Conservation (phyloP, 2,797 vertebrate species). For the Agapornis canus region DNA sequence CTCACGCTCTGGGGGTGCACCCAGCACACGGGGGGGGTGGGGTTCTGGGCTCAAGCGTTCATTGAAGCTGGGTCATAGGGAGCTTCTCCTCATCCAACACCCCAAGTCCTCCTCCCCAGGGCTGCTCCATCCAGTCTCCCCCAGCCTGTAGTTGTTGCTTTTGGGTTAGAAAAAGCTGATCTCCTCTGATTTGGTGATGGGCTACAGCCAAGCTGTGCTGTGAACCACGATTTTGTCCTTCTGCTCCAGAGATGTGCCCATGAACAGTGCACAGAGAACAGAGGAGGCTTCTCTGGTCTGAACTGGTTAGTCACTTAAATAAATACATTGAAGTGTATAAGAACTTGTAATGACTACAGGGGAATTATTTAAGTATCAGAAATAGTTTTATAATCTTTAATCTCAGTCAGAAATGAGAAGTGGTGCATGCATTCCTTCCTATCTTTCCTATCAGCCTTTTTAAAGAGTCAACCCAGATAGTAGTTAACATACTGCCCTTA, state of each 20-base stretch:
- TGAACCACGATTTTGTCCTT: accelerated
- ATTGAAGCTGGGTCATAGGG: not conserved
- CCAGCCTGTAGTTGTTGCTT: not conserved
- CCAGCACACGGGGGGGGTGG: not conserved
- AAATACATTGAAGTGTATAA: not conserved
- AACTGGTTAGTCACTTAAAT: not conserved
- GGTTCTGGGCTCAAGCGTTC: not conserved
- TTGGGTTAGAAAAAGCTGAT: not conserved
- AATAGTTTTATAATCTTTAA: slow-evolving; percentile 8
- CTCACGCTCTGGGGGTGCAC: not conserved
- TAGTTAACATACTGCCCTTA: not conserved
- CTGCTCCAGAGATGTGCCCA: accelerated
- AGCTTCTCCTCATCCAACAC: not conserved
- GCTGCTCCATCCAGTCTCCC: not conserved
- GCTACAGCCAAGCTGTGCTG: not conserved
- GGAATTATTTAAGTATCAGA: not conserved
- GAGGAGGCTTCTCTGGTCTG: not conserved
- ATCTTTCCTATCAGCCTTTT: not conserved
- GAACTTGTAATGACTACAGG: not conserved
- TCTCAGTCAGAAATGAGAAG: not conserved
- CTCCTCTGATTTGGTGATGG: accelerated
- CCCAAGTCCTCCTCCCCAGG: not conserved
- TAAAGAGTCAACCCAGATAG: not conserved
- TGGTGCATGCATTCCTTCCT: not conserved
- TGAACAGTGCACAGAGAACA: not conserved